These are phyloP conservation scores for Notolepis coatsorum DNA, from an alignment of 2,797 vertebrate species.

Conservation along the genomic window DNA sequence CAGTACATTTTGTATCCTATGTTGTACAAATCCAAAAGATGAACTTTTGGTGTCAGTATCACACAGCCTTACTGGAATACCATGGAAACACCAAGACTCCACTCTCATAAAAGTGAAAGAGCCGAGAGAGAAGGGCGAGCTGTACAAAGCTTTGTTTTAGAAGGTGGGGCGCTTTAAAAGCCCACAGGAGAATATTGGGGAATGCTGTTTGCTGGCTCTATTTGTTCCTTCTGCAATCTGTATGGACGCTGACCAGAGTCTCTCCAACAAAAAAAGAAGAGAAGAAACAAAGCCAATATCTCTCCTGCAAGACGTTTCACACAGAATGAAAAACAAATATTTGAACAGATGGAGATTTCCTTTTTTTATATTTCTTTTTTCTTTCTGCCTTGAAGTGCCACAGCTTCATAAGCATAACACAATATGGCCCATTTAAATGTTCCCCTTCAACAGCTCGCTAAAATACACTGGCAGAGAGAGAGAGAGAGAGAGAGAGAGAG, in stretches of 20 bases:
- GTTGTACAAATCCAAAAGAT: too few species aligned
- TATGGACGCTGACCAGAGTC: slow-evolving; percentile 59
- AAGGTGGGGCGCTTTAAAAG: slow-evolving; percentile 62
- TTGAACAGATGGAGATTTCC: slow-evolving; percentile 79
- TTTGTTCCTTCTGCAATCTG: slow-evolving; percentile 62
- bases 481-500: not conserved
- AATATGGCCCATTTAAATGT: slow-evolving; percentile 47
- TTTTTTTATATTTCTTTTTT: slow-evolving; percentile 34
- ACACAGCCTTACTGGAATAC: too few species aligned
- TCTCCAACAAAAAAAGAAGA: slow-evolving; percentile 22
- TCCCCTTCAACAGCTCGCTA: slow-evolving; percentile 49
- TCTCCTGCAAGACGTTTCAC: slow-evolving; percentile 67
- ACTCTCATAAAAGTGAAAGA: slow-evolving; percentile 7
- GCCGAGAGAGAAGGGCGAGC: slow-evolving; percentile 4
- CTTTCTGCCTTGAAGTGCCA: slow-evolving; percentile 28
- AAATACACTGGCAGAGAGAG: slow-evolving; percentile 23
- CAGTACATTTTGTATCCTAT: too few species aligned
- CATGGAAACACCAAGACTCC: too few species aligned
- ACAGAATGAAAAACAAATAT: slow-evolving; percentile 79
- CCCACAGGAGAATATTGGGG: slow-evolving; percentile 66
- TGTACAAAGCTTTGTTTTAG: slow-evolving; percentile 47
- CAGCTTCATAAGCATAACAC: slow-evolving; percentile 45
- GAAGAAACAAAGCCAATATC: slow-evolving; percentile 52
- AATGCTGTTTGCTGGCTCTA: slow-evolving; percentile 74
- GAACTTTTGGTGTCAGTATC: too few species aligned